Evolutionary conservation across 1,140 invertebrate species (phyloP), one percentile per base, ranked within the genome.

Genomic region (Ostrea edulis): DNA sequence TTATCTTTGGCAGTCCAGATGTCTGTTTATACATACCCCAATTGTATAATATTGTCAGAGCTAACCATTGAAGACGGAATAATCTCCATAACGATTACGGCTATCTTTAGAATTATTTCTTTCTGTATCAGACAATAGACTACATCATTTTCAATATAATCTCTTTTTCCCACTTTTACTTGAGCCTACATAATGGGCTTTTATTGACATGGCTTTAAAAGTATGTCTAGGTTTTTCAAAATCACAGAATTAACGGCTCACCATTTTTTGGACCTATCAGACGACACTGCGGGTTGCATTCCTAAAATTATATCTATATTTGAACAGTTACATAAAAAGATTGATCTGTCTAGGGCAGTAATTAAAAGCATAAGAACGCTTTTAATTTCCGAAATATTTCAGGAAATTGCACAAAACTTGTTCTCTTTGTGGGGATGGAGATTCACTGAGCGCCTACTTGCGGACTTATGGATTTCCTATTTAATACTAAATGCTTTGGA

Each of bases 61-160:
- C 68, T 29, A 29, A 8, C 68, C 11, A 25, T 25, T 29, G 9
- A 12, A 11, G n/a, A 8, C 68, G 9, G 22, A 77, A 22, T 29
- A 29, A 12, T 25, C 68, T 35, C 9, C 25, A 35, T 35, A 11
- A 29, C 25, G 29, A 77, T 11, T 5, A 35, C 9, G 8, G 25
- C 29, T 25, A 0, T 77, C 29, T 25, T 22, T 22, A 29, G 65
- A 71, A 71, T 22, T 71, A n/a, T 25, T 71, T 22, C 5, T 77
- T 77, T 77, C 54, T 62, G 35, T 44, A 44, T 17, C 17, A 62
- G 55, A 62, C 55, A 62, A 62, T 62, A 62, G 7, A 20, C 35
- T 17, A 20, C 68, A 77, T 77, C 22, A 35, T 77, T 77, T 77
- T 77, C 68, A 77, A 77, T 77, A 77, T 77, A 77, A 77, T 77